A percentile compares a stretch with the other conserved stretches of the same genome.
Evolutionary conservation across 2,888 invertebrate genomes (phyloP).

Genomic region (Spodoptera littoralis): DNA sequence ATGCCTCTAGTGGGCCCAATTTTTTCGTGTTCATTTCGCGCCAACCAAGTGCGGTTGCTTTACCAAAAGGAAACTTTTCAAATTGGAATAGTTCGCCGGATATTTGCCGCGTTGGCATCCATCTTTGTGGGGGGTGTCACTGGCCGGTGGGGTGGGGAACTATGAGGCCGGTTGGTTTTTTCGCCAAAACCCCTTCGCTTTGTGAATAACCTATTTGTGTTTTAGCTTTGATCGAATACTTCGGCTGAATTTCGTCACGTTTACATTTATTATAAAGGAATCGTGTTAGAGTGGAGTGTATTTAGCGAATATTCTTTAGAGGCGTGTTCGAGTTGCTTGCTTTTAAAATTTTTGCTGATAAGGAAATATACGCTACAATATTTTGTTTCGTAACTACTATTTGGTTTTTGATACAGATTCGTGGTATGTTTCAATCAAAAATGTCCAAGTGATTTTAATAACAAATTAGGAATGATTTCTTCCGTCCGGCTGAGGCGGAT

Average conservation of each 20-base stretch:
- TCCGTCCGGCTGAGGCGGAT: too few species aligned
- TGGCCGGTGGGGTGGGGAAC: slow-evolving; percentile 57
- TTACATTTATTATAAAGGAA: slow-evolving; percentile 16
- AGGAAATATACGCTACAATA: slow-evolving; percentile 16
- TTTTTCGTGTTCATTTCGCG: slow-evolving; percentile 75
- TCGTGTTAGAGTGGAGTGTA: background rate
- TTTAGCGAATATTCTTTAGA: slow-evolving; percentile 5
- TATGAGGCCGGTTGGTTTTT: slow-evolving; percentile 72
- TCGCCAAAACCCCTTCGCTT: slow-evolving; percentile 74
- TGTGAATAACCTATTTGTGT: slow-evolving; percentile 74
- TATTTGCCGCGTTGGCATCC: slow-evolving; percentile 81
- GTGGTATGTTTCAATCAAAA: too few species aligned
- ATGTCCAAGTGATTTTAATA: too few species aligned
- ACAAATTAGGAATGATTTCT: too few species aligned
- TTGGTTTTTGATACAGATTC: too few species aligned
- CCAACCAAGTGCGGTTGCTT: slow-evolving; percentile 74
- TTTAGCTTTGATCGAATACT: slow-evolving; percentile 63
- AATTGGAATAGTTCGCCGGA: slow-evolving; percentile 86
- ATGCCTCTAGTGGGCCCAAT: slow-evolving; percentile 45
- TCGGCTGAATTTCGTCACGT: slow-evolving; percentile 15
- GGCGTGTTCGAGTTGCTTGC: background rate
- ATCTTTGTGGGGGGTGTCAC: slow-evolving; percentile 76
- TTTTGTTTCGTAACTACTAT: background rate
- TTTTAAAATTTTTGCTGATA: slow-evolving; percentile 28
- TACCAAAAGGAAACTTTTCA: slow-evolving; percentile 82